These are phyloP conservation scores for Bos taurus DNA, from an alignment of 2,113 vertebrate genomes.

Conservation along the genomic window DNA sequence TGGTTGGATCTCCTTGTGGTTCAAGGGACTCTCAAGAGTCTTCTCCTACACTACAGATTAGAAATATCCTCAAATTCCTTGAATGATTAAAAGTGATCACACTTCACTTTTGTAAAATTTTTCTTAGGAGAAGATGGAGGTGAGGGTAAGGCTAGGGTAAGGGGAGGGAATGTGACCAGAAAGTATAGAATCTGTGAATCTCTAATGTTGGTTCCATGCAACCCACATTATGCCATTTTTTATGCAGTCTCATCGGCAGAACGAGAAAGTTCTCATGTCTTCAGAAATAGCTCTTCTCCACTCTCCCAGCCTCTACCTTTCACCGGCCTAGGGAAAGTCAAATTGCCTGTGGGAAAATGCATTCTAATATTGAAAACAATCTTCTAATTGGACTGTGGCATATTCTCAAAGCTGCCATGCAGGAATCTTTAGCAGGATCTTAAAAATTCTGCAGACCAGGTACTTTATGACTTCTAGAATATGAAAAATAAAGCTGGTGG, in stretches of 20 bases:
- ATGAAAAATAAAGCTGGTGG: not conserved
- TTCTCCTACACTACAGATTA: not conserved
- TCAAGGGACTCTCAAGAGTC: not conserved
- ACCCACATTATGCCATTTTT: not conserved
- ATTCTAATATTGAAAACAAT: not conserved
- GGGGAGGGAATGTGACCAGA: not conserved
- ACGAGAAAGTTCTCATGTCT: not conserved
- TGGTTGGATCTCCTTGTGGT: not conserved
- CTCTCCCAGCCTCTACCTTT: not conserved
- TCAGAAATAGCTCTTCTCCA: not conserved
- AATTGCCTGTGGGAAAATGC: not conserved
- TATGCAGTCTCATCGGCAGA: not conserved
- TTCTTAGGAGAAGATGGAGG: constrained; percentile 1
- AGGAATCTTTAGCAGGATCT: not conserved
- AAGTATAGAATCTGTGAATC: not conserved
- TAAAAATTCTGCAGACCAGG: not conserved
- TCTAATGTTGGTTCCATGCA: not conserved
- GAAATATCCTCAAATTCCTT: constrained; percentile 50
- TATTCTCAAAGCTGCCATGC: not conserved
- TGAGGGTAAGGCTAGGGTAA: not conserved
- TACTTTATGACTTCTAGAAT: not conserved
- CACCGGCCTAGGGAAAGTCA: not conserved
- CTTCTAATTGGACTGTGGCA: not conserved
- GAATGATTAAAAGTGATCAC: constrained; percentile 44
- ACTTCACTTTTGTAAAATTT: constrained; percentile 42